Conservation (phyloP, 2,888 invertebrate genomes). For the Smittia aterrima region DNA sequence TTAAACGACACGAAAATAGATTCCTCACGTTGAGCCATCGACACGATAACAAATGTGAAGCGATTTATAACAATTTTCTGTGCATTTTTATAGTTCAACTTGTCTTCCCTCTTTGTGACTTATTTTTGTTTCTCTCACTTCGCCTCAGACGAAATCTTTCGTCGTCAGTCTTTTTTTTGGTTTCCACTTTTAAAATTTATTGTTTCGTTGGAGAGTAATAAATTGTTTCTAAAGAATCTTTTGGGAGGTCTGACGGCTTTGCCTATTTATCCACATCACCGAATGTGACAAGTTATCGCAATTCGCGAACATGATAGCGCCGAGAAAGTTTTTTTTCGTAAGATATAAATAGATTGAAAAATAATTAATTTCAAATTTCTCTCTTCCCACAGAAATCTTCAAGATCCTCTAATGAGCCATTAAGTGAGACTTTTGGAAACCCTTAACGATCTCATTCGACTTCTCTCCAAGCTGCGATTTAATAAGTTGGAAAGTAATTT, state of each 20-base stretch:
- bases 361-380: not conserved
- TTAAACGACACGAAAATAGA: too few relatives aligned
- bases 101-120: not conserved
- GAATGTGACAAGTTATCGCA: not conserved
- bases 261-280: not conserved
- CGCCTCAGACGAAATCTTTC: not conserved
- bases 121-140: not conserved
- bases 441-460: not conserved
- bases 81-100: constrained; percentile 4
- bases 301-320: not conserved
- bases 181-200: constrained; percentile 20
- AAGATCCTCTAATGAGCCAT: not conserved
- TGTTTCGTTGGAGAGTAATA: constrained; percentile 33
- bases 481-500: not conserved
- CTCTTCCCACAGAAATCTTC: not conserved
- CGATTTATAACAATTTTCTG: constrained; percentile 9
- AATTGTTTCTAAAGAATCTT: constrained; percentile 32
- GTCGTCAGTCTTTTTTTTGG: constrained; percentile 23
- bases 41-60: not conserved
- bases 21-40: not conserved
- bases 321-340: not conserved
- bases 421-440: not conserved
- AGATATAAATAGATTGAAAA: not conserved
- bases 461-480: not conserved
- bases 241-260: constrained; percentile 37